Evolutionary conservation across 2,888 invertebrate species (phyloP).

Genomic region (Eueremaeus valkanovi): DNA sequence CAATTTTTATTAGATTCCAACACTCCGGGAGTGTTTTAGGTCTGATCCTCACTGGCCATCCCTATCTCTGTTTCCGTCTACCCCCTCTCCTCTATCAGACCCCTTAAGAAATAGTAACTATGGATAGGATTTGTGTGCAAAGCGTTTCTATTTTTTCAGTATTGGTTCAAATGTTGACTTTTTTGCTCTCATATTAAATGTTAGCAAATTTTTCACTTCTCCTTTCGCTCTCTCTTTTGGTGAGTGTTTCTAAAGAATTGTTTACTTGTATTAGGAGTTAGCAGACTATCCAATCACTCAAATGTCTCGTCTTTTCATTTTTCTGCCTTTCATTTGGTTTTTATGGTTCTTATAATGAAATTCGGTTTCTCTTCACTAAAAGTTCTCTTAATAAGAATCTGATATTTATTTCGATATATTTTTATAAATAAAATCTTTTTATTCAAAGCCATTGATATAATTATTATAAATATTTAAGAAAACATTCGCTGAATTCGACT

Average conservation of each 20-base stretch:
- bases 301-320: slow-evolving; percentile 9
- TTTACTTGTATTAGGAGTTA: slow-evolving; percentile 6
- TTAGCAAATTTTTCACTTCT: neutral
- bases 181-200: neutral
- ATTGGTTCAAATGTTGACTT: slow-evolving; percentile 14
- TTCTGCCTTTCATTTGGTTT: neutral
- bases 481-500: neutral
- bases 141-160: neutral
- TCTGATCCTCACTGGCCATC: neutral
- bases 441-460: too few relatives aligned
- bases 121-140: neutral
- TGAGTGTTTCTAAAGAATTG: slow-evolving; percentile 10
- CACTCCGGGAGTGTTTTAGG: too few relatives aligned
- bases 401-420: neutral
- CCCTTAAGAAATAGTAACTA: neutral
- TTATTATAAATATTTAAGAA: slow-evolving; percentile 15
- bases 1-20: too few relatives aligned
- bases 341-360: neutral
- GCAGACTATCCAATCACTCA: neutral
- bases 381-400: neutral
- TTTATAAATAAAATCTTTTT: too few relatives aligned
- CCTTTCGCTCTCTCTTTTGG: neutral
- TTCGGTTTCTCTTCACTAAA: too few relatives aligned
- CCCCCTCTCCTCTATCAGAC: slow-evolving; percentile 22
- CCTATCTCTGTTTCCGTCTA: slow-evolving; percentile 29